These are phyloP conservation scores for Callinectes sapidus DNA, from an alignment of 2,888 invertebrate species.

Conservation along the genomic window DNA sequence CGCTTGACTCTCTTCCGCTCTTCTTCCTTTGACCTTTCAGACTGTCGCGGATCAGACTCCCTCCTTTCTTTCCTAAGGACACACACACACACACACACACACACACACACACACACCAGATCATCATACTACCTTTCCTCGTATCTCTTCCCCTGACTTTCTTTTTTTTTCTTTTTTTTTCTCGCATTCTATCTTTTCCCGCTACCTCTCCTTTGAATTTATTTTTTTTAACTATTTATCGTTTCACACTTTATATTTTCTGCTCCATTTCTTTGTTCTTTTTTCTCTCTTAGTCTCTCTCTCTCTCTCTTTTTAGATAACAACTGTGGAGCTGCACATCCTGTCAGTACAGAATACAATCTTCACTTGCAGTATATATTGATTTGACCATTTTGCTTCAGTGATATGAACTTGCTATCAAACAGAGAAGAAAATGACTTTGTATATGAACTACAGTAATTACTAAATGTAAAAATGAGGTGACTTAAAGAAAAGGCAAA, in stretches of 20 bases:
- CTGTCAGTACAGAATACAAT: not conserved
- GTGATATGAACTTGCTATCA: not conserved
- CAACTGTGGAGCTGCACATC: not conserved
- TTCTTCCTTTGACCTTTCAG: not conserved
- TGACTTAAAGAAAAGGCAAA: not conserved
- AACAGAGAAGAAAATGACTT: too few species aligned
- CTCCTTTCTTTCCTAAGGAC: not conserved
- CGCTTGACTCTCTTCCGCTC: not conserved
- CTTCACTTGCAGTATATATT: not conserved
- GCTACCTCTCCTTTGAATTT: not conserved
- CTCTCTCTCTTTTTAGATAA: not conserved
- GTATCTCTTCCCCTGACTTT: not conserved
- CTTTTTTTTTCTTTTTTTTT: not conserved
- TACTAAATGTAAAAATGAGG: not conserved
- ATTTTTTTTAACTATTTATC: not conserved
- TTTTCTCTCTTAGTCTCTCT: conserved; percentile 24
- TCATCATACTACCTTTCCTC: not conserved
- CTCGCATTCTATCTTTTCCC: not conserved
- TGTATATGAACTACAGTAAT: not conserved
- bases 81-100: not conserved
- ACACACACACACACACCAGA: not conserved
- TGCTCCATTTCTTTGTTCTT: not conserved
- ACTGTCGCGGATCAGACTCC: not conserved
- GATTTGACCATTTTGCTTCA: not conserved
- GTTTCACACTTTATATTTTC: not conserved